Conservation (phyloP, 2,113 vertebrate genomes). For the Penelope pileata region DNA sequence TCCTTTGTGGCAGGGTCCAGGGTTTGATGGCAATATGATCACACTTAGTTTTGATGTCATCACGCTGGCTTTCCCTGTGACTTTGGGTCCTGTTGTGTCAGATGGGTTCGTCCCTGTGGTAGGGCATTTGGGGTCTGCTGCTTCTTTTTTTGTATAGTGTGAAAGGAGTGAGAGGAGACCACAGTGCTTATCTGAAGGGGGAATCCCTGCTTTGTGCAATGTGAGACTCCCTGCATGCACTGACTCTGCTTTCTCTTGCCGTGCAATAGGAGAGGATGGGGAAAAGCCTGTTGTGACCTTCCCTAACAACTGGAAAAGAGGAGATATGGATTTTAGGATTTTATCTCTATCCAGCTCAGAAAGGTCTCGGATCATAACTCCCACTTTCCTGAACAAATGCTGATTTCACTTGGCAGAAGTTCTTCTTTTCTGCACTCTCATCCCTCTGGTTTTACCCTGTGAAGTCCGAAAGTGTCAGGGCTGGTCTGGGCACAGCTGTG, state of each 20-base stretch:
- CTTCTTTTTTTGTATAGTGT: background rate
- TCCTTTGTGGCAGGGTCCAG: background rate
- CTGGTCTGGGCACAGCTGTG: background rate
- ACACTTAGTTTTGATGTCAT: background rate
- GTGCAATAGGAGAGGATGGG: background rate
- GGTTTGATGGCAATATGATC: background rate
- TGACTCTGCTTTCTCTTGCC: background rate
- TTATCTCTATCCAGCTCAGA: background rate
- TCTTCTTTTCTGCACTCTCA: rapidly evolving
- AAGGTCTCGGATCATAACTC: background rate
- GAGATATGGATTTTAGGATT: background rate
- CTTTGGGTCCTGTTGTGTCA: background rate
- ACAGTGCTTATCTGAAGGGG: rapidly evolving
- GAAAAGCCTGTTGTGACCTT: background rate
- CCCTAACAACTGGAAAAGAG: background rate
- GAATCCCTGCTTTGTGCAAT: background rate
- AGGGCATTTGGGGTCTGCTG: background rate
- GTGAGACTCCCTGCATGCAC: background rate
- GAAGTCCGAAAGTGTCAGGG: rapidly evolving
- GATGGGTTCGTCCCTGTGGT: background rate
- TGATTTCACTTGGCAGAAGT: background rate
- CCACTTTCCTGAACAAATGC: background rate
- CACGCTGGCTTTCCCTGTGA: background rate
- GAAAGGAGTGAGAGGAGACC: background rate
- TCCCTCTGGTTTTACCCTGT: background rate